Evolutionary conservation across 2,113 vertebrate genomes (phyloP), one percentile per base, ranked within the genome.

Genomic region (Brachyhypopomus gauderio): DNA sequence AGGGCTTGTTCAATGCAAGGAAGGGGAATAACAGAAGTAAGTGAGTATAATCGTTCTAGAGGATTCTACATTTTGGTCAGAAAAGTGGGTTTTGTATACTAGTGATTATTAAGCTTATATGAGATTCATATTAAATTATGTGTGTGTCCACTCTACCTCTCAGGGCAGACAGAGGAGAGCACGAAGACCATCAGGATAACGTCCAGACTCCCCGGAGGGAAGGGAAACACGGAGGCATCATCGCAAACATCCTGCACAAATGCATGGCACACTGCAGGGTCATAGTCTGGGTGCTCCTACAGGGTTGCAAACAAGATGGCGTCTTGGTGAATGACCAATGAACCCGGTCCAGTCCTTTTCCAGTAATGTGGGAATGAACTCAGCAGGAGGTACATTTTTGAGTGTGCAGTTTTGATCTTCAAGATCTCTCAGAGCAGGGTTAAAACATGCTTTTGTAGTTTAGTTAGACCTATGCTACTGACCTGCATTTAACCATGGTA

Each of bases 121-220:
- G 30, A 30, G 30, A 30, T 30, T 30, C 30, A 30, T 30, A 30
- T 30, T 30, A 30, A 30, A 30, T 30, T 30, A 89, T 81, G 1
- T 75, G 30, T 93, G 88, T 89, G 3, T 3, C 23, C 22, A 69
- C 12, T 92, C 89, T 94, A 98, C 96, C 96, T 93, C 89, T 93
- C 92, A 81, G 96, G 96, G 90, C 96, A 95, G 91, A 98, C 94
- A 79, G 96, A 92, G 79, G 95, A 98, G 81, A 98, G 94, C 89
- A 98, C 96, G 92, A 97, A 98, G 89, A 97, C 90, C 9, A 96
- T 92, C 83, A 97, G 92, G 91, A 98, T 90, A 88, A 94, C 91
- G 86, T 97, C 95, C 90, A 97, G 91, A 91, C 92, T 95, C 84
- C 89, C 94, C 67, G 92, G 93, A 83, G 96, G 96, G 88, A 97